These are phyloP conservation scores for Acropternis orthonyx DNA, from an alignment of 2,797 vertebrate species.

Conservation along the genomic window DNA sequence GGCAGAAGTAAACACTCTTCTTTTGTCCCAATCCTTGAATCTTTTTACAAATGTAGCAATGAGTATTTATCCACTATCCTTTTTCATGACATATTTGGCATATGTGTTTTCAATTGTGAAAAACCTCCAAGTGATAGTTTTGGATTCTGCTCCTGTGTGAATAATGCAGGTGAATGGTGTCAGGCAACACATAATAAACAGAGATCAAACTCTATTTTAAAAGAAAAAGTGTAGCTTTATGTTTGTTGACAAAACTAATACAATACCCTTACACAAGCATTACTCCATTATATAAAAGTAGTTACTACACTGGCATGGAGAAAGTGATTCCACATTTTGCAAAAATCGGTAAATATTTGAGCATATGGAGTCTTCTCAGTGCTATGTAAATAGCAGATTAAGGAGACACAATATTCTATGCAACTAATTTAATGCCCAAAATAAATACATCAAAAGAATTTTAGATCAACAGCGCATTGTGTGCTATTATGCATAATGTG, in stretches of 20 bases:
- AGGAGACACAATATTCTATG: slow-evolving; percentile 31
- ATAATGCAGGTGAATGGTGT: background rate
- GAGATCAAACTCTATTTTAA: background rate
- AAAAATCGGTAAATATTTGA: slow-evolving; percentile 46
- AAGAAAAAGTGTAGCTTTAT: background rate
- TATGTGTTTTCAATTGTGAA: background rate
- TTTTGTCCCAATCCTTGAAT: background rate
- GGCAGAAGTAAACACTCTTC: background rate
- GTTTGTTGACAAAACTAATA: background rate
- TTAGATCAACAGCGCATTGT: slow-evolving; percentile 35
- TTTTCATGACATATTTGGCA: background rate
- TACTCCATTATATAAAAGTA: background rate
- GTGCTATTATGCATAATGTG: background rate
- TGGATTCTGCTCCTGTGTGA: background rate
- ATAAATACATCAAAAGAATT: slow-evolving; percentile 66
- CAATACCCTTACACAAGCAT: background rate
- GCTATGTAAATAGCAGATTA: slow-evolving; percentile 31
- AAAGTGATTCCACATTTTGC: background rate
- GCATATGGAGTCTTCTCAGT: background rate
- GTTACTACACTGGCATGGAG: background rate
- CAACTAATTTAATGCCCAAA: slow-evolving; percentile 26
- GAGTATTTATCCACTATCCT: background rate
- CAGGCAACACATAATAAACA: background rate
- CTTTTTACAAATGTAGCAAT: background rate
- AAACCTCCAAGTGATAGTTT: background rate